Percentiles rank a stretch among this genome's conserved stretches.
These are phyloP conservation scores for Planococcus citri DNA, from an alignment of 1,140 invertebrate species.

Conservation along the genomic window DNA sequence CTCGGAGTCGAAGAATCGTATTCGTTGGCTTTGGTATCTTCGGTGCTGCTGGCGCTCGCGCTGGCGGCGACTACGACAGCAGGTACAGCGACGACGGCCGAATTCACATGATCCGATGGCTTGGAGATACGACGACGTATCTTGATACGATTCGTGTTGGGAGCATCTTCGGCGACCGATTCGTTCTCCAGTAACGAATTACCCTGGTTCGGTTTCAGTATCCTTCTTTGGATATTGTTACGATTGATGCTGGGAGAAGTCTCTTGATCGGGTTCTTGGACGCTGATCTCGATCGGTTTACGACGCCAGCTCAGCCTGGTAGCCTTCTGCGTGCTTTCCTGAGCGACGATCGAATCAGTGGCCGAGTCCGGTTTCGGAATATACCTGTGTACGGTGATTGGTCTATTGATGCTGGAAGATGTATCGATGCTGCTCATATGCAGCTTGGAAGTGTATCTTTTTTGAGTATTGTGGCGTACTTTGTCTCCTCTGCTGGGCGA, in stretches of 20 bases:
- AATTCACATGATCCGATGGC: not conserved
- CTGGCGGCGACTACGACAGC: too few relatives aligned
- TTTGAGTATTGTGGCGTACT: too few relatives aligned
- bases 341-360: not conserved
- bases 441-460: too few relatives aligned
- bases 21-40: not conserved
- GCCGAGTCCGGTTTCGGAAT: not conserved
- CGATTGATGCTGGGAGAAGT: conserved; percentile 7
- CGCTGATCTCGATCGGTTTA: not conserved
- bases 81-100: too few relatives aligned
- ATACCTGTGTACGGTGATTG: not conserved
- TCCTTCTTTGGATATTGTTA: conserved; percentile 1
- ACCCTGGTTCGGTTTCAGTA: not conserved
- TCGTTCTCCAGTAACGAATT: not conserved
- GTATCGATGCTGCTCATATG: not conserved
- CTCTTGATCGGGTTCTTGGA: not conserved
- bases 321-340: not conserved
- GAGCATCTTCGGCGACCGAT: not conserved
- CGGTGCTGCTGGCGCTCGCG: too few relatives aligned
- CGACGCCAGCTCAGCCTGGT: not conserved
- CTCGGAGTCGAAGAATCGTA: not conserved
- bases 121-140: conserved; percentile 8
- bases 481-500: too few relatives aligned
- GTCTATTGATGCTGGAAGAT: not conserved
- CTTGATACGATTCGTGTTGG: not conserved